phyloP scores from a whole-genome alignment of 1,140 invertebrate species.

The Bombus pyrosoma region DNA sequence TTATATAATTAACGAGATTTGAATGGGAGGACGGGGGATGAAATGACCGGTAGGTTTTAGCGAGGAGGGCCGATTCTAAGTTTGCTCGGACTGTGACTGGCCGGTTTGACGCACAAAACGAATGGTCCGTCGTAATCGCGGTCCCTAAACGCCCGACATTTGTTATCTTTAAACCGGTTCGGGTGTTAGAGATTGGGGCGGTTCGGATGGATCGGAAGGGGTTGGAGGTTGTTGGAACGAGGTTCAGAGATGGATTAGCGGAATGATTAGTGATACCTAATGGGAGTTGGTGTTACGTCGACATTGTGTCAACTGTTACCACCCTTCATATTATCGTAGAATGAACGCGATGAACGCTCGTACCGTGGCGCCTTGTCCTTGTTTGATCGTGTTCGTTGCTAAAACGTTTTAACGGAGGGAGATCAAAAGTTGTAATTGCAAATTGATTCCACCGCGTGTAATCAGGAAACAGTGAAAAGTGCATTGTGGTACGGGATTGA shows the following conservation, averaged over 20 bases:
- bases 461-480: not conserved
- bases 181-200: constrained; percentile 12
- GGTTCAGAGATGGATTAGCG: constrained; percentile 58
- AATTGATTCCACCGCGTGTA: not conserved
- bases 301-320: constrained; percentile 29
- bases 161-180: constrained; percentile 74
- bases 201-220: constrained; percentile 25
- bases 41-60: constrained; percentile 28
- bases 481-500: not conserved
- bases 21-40: not conserved
- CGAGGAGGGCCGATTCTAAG: constrained; percentile 14
- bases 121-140: constrained; percentile 69
- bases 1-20: constrained; percentile 46
- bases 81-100: constrained; percentile 33
- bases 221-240: not conserved
- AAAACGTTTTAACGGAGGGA: not conserved
- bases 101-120: constrained; percentile 58
- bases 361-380: not conserved
- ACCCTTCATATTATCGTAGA: not conserved
- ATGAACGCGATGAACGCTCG: not conserved
- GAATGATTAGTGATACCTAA: constrained; percentile 71
- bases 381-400: not conserved
- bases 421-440: not conserved
- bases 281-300: constrained; percentile 49
- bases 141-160: constrained; percentile 71